Conservation (phyloP, 2,113 vertebrate species). For the Pachyramphus minor region DNA sequence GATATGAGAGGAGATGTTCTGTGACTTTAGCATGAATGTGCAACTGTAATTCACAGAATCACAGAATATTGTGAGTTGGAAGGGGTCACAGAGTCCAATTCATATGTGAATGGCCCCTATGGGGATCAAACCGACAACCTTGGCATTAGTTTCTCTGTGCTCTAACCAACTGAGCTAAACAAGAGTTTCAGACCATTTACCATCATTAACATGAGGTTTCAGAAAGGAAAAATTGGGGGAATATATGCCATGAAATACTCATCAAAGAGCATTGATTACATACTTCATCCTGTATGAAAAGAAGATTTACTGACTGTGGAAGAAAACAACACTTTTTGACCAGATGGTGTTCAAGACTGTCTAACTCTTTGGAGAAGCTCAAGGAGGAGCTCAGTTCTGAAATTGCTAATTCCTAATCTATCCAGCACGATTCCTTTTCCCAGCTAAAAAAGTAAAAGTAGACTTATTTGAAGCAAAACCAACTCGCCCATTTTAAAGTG, state of each 20-base stretch:
- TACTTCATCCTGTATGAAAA: background rate
- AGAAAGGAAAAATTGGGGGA: background rate
- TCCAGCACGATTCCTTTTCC: background rate
- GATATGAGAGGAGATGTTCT: background rate
- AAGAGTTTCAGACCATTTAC: background rate
- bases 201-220: background rate
- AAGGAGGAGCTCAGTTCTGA: background rate
- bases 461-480: background rate
- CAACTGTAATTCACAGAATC: background rate
- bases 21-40: background rate
- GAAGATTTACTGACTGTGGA: background rate
- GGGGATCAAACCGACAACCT: background rate
- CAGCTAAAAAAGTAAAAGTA: background rate
- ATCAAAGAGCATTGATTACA: background rate
- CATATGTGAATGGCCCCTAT: background rate
- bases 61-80: background rate
- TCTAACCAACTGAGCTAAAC: background rate
- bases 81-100: background rate
- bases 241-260: background rate
- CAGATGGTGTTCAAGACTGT: background rate
- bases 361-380: background rate
- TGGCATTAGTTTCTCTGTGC: background rate
- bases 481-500: background rate
- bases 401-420: background rate
- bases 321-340: background rate